Evolutionary conservation across 2,888 invertebrate species (phyloP), one percentile per base, ranked within the genome.

Genomic region (Microctonus hyperodae): DNA sequence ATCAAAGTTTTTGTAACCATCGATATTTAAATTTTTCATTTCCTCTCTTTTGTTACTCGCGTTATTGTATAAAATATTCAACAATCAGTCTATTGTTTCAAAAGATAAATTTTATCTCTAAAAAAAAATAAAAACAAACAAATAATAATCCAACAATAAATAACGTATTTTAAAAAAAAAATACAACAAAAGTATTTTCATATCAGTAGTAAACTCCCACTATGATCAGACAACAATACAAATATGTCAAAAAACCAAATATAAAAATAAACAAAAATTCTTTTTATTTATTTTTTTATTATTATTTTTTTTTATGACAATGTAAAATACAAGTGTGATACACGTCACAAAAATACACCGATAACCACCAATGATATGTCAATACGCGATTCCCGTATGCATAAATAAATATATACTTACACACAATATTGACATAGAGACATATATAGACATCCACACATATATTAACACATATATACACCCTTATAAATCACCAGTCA

Each of bases 401-500:
- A 59, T 23, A 59, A 33, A 59, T 59, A 59, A 16, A 59, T 20
- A 59, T 44, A 44, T 16, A 44, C n/a, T 7, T 2, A 11, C 40
- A 55, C 40, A 53, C 11, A 33, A 10, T 59, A 20, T 51, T 44
- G 44, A 44, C 44, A n/a, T 56, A 51, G 4, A 40, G 25, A 40
- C 48, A 62, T 64, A 63, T 28, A 61, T 13, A 11, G 4, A 37
- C 37, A 37, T n/a, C 9, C 35, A 11, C 13, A 35, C 13, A 35
- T 13, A 9, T 13, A 11, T 2, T n/a, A n/a, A 35, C 37, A 37
- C 16, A 9, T 16, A 44, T 20, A 44, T 44, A n/a, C 7, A 44
- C 44, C 44, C 16, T 62, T 58, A 67, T 70, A 65, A 70, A 69
- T 70, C 65, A 67, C 63, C 53, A 13, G 22, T 37, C 57, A 31